Evolutionary conservation across 2,113 vertebrate genomes (phyloP).

Genomic region (Phycodurus eques): DNA sequence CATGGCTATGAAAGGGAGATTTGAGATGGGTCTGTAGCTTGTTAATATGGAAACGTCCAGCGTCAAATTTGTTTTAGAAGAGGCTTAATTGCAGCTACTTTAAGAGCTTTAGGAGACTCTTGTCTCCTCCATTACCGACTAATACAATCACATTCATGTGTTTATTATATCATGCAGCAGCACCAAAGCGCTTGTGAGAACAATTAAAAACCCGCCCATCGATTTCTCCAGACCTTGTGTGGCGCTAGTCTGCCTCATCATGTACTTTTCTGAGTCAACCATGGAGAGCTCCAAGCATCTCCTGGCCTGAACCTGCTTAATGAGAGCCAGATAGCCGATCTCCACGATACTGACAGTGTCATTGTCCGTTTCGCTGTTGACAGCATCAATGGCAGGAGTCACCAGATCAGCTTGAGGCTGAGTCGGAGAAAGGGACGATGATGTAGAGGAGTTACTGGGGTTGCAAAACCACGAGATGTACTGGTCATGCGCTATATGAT

Average conservation of each 20-base stretch:
- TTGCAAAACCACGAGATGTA: too few species aligned
- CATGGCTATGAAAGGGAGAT: too few species aligned
- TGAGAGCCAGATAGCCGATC: conserved; percentile 73
- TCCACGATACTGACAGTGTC: conserved; percentile 70
- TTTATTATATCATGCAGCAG: conserved; percentile 19
- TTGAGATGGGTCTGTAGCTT: too few species aligned
- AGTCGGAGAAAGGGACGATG: not conserved
- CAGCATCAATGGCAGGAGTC: not conserved
- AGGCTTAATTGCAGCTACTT: too few species aligned
- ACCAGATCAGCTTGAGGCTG: not conserved
- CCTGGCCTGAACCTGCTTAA: conserved; percentile 67
- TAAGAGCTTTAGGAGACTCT: not conserved
- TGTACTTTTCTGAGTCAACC: conserved; percentile 50
- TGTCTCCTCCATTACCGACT: not conserved
- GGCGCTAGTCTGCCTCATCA: conserved; percentile 10
- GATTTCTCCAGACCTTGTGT: conserved; percentile 10
- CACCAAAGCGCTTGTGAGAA: conserved; percentile 5
- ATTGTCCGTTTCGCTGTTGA: conserved; percentile 15
- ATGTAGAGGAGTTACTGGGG: not conserved
- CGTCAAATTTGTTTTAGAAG: too few species aligned
- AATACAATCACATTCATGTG: not conserved
- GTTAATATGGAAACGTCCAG: too few species aligned
- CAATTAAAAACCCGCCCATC: conserved; percentile 15
- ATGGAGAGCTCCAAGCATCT: conserved; percentile 70
- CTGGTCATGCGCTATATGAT: too few species aligned